phyloP scores from a whole-genome alignment of 2,113 vertebrate species.

The Pachycephala philippinensis region DNA sequence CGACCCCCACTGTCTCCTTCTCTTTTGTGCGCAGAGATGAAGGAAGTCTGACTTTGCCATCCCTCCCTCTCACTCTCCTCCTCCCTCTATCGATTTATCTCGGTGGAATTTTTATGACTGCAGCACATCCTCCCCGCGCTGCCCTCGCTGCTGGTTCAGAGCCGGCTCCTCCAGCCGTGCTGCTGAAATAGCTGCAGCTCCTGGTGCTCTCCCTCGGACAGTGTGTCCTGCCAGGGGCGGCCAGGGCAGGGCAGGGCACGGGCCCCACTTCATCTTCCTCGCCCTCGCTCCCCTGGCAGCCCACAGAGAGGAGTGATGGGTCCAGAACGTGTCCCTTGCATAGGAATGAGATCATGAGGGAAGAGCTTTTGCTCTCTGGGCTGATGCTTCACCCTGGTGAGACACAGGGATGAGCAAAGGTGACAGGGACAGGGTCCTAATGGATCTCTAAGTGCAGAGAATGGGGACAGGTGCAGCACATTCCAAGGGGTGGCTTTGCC shows the following conservation, averaged over 20 bases:
- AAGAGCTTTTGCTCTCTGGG: background rate
- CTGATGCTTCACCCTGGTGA: background rate
- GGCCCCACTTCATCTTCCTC: background rate
- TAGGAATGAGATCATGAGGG: background rate
- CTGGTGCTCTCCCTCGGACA: background rate
- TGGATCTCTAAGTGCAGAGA: background rate
- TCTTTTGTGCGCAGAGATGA: background rate
- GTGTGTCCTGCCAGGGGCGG: background rate
- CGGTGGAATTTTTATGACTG: slow-evolving; percentile 24
- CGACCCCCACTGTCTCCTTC: background rate
- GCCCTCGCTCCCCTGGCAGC: background rate
- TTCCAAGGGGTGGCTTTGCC: background rate
- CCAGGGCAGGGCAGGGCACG: background rate
- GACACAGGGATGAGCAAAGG: background rate
- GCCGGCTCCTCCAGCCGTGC: background rate
- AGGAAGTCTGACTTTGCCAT: background rate
- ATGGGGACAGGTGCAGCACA: background rate
- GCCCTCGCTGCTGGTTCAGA: background rate
- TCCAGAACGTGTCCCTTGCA: background rate
- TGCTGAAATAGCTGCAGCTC: background rate
- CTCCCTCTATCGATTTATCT: slow-evolving; percentile 29
- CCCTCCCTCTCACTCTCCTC: background rate
- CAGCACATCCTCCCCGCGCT: slow-evolving; percentile 3
- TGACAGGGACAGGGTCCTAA: background rate
- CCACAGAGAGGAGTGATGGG: background rate